Base-by-base conservation (phyloP, 2,888 invertebrate species). In the Conops quadrifasciatus region DNA sequence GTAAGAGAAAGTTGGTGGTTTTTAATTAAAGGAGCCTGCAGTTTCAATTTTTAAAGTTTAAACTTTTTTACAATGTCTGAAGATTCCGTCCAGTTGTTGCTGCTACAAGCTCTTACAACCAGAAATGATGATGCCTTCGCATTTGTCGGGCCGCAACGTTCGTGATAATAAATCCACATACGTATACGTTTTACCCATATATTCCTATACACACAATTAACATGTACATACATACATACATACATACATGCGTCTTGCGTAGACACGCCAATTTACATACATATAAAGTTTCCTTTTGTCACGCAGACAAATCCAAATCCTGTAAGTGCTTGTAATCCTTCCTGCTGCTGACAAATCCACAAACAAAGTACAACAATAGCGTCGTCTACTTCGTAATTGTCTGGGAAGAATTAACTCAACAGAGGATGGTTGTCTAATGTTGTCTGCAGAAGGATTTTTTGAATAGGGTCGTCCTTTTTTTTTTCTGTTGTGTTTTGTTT, bases 221-320 rank as follows among this genome's bases (percentile, higher is more conserved):
- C 36, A 36, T 36, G 19, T 2, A 36, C 36, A 36, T 36, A 36
- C 2, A 60, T 15, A 60, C 19, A 43, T 21, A n/a, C 21, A 43
- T 4, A 62, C 36, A 43, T 62, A 21, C 43, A n/a, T 28, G 28
- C 49, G 49, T 45, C 36, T 36, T 36, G 9, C 36, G 9, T 4
- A 9, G 4, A 36, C 36, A 36, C 36, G 9, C 36, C 5, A 7
- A 36, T 36, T 4, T 9, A 36, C 9, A 36, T 36, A 36, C 4
- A 36, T 36, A 36, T 36, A 36, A 36, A 36, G 36, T 36, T 36
- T 36, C 9, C 36, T 36, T 24, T 59, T 59, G 30, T 43, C 13
- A 45, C n/a, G 66, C 66, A 60, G 67, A 67, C 47, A 67, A 67
- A 60, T 59, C 30, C 59, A 67, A 67, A 49, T 59, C 49, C 47